Evolutionary conservation across 1,140 invertebrate species (phyloP).

Genomic region (Drosophila albomicans): DNA sequence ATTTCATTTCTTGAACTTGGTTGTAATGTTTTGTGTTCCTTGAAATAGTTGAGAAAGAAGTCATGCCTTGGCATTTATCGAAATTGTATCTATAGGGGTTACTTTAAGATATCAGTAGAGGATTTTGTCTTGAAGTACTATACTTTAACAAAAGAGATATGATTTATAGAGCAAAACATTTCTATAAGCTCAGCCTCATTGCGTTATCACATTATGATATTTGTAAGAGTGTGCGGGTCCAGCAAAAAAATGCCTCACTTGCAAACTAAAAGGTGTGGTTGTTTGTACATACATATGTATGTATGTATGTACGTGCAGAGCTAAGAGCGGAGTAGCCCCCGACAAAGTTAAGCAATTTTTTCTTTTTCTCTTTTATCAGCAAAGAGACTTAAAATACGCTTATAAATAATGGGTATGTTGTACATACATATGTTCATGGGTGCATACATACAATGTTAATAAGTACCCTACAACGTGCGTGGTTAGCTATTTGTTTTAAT

Average conservation of each 20-base stretch:
- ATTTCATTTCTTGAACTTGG: neutral
- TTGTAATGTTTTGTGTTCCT: constrained; percentile 13
- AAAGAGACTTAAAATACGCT: constrained; percentile 43
- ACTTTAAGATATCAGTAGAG: neutral
- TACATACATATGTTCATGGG: neutral
- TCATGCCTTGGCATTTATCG: neutral
- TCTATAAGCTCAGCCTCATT: no score
- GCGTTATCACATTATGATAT: constrained; percentile 25
- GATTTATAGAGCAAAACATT: constrained; percentile 7
- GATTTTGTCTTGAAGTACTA: neutral
- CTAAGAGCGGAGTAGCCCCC: constrained; percentile 52
- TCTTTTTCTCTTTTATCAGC: neutral
- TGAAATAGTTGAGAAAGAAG: no score
- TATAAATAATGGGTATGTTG: neutral
- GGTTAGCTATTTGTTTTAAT: no score
- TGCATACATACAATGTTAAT: constrained; percentile 2
- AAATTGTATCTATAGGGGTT: neutral
- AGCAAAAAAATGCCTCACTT: constrained; percentile 19
- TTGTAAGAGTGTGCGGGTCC: constrained; percentile 12
- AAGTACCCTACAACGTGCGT: no score
- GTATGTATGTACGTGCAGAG: constrained; percentile 62
- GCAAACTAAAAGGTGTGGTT: constrained; percentile 73
- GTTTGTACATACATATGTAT: constrained; percentile 52
- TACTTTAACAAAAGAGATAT: constrained; percentile 1
- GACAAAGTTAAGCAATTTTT: no score